A percentile compares a stretch with the other conserved stretches of the same genome.
Conservation (phyloP, 2,113 vertebrate genomes). For the Oreocharis arfaki region DNA sequence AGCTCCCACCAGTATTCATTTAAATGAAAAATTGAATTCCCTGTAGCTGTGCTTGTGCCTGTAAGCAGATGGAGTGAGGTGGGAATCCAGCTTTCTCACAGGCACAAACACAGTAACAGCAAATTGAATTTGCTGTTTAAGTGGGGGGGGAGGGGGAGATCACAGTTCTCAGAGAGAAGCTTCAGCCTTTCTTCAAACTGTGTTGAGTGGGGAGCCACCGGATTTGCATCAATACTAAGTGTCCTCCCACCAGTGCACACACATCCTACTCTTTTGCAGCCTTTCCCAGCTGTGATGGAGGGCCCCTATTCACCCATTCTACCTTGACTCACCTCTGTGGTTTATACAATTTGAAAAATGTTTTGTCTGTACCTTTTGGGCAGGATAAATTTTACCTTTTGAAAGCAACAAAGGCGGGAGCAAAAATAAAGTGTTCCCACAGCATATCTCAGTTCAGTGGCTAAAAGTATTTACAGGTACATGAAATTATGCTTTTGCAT, state of each 20-base stretch:
- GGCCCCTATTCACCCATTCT: fast-evolving
- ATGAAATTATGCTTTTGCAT: neutral
- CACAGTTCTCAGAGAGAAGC: neutral
- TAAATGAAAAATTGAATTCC: slow-evolving; percentile 21
- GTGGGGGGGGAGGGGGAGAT: neutral
- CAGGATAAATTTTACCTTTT: neutral
- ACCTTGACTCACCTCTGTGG: fast-evolving
- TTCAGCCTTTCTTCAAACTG: neutral
- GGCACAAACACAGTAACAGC: neutral
- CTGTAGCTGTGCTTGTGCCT: neutral
- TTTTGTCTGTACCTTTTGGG: neutral
- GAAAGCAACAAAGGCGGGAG: neutral
- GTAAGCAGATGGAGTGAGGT: slow-evolving; percentile 34
- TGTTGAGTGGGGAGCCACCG: neutral
- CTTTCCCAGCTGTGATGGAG: neutral
- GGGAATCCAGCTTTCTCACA: slow-evolving; percentile 7
- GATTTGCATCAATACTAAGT: neutral
- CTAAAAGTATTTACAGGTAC: neutral
- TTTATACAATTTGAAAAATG: fast-evolving
- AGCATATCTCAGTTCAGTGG: neutral
- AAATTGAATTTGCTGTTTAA: slow-evolving; percentile 19
- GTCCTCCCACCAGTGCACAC: neutral
- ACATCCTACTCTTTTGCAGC: neutral
- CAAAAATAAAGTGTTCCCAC: neutral
- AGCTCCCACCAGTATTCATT: neutral